Evolutionary conservation across 35 echinoderm and acorn worm species (phyloP), one percentile per base, ranked within the genome.

Genomic region (Lytechinus variegatus): DNA sequence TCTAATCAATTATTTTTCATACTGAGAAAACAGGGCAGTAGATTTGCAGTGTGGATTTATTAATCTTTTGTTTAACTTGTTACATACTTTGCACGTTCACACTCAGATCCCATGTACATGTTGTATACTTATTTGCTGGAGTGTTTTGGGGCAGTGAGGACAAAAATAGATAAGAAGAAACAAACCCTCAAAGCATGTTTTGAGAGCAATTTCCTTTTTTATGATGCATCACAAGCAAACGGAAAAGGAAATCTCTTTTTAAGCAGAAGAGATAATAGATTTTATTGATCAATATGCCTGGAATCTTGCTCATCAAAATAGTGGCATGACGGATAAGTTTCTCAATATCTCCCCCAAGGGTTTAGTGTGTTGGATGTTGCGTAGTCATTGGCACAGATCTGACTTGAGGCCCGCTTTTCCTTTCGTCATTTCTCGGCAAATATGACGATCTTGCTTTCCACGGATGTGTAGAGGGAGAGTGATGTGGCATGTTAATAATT

Each of bases 321-420:
- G 66, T 79, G 66, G 66, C 66, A 79, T 79, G 66, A 79, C 66
- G 14, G 66, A 79, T 79, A 79, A 79, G 66, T 79, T 79, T 79
- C 66, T 24, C 66, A 8, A 79, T 79, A 19, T 79, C 66, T 79
- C 14, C 66, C 66, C n/a, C 12, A 16, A 79, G 66, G 19, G 21
- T 24, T 24, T 24, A 4, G 16, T 44, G 5, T 79, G 66, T 79
- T 79, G 7, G 16, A 79, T 79, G 3, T 79, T 79, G 19, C 3
- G 19, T 79, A 79, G 66, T 79, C 66, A 79, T 19, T 79, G 66
- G 66, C 66, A 24, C n/a, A 79, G 66, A 79, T 79, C 66, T 19
- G 4, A 19, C 66, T 16, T 5, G 66, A 79, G 66, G 66, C 66
- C 66, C 8, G 14, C 21, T 79, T 79, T 16, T 24, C 61, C 66